Conservation (phyloP, 2,113 vertebrate species). For the Vulpes lagopus region DNA sequence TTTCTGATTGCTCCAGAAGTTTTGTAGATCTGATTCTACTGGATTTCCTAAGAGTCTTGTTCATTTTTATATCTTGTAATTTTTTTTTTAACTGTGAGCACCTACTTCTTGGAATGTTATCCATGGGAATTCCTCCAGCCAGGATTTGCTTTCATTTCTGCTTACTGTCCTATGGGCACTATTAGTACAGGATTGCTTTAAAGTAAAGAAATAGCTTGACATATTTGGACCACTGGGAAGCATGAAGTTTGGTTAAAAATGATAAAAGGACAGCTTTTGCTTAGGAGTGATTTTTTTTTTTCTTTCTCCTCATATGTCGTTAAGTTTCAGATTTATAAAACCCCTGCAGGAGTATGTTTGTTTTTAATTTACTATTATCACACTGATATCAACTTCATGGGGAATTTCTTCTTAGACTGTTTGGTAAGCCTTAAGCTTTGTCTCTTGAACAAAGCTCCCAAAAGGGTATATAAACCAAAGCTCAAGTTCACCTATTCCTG, state of each 20-base stretch:
- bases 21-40: neutral
- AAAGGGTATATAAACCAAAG: neutral
- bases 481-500: neutral
- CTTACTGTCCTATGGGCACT: neutral
- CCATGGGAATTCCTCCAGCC: neutral
- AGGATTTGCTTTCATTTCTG: neutral
- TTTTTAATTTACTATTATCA: neutral
- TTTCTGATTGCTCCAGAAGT: neutral
- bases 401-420: neutral
- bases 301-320: neutral
- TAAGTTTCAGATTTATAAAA: neutral
- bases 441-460: neutral
- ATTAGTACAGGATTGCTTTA: neutral
- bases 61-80: neutral
- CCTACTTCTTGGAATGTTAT: neutral
- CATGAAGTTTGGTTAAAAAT: neutral
- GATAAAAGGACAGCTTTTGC: neutral
- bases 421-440: neutral
- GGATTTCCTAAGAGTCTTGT: neutral
- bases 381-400: neutral
- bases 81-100: constrained; percentile 1
- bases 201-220: neutral
- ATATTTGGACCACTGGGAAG: neutral
- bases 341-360: neutral
- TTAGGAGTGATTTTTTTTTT: neutral